These are phyloP conservation scores for Drosophila hydei DNA, from an alignment of 1,140 invertebrate genomes.

Conservation along the genomic window DNA sequence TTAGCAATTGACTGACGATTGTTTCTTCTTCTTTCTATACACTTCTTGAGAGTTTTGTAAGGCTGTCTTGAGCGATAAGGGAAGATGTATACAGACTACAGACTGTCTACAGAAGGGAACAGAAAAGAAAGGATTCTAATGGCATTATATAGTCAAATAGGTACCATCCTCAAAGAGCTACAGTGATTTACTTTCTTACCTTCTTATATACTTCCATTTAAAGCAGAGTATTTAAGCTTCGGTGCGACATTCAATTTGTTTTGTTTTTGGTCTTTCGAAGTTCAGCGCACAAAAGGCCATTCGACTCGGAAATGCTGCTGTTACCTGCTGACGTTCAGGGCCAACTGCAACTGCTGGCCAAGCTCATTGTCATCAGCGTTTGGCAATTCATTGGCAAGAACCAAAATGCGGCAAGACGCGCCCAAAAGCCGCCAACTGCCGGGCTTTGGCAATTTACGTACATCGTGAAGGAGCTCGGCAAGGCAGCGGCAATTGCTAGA, in stretches of 20 bases:
- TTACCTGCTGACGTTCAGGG: constrained; percentile 44
- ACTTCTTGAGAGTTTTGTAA: neutral
- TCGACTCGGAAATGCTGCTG: constrained; percentile 29
- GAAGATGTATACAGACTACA: too few relatives aligned
- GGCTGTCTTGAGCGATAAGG: neutral
- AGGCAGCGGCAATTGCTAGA: constrained; percentile 6
- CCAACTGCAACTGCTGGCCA: constrained; percentile 24
- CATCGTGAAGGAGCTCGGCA: constrained; percentile 20
- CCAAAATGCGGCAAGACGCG: constrained; percentile 24
- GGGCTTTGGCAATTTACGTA: constrained; percentile 45
- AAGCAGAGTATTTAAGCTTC: neutral
- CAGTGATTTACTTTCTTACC: too few relatives aligned
- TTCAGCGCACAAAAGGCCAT: constrained; percentile 39
- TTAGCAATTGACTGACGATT: constrained; percentile 80
- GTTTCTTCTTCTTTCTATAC: constrained; percentile 37
- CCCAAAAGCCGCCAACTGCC: constrained; percentile 28
- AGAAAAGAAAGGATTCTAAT: too few relatives aligned
- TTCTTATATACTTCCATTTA: too few relatives aligned
- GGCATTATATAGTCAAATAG: too few relatives aligned
- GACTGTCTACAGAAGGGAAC: too few relatives aligned
- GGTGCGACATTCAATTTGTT: neutral
- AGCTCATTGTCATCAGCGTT: constrained; percentile 72
- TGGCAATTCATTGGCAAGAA: constrained; percentile 55
- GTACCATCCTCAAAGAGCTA: too few relatives aligned
- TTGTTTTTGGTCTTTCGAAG: constrained; percentile 13